A percentile compares a stretch with the other conserved stretches of the same genome.
phyloP scores from a whole-genome alignment of 2,888 invertebrate genomes.

The Folsomia candida region DNA sequence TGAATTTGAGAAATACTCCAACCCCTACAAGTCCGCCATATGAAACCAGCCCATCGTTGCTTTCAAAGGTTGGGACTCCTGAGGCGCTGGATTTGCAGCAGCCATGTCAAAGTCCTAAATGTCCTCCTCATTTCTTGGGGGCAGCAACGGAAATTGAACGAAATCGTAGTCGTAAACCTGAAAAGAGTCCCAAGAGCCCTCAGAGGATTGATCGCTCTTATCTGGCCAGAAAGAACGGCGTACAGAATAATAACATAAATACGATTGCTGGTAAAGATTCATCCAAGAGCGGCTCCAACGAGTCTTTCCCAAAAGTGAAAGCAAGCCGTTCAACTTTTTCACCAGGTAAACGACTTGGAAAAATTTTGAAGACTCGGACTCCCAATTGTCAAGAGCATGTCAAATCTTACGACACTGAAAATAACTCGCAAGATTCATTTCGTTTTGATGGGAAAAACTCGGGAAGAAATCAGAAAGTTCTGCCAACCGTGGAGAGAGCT shows the following conservation, averaged over 20 bases:
- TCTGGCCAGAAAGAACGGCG: conserved; percentile 28
- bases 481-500: conserved; percentile 50
- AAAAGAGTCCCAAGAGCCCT: conserved; percentile 27
- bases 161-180: conserved; percentile 11
- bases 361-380: conserved; percentile 1
- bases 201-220: conserved; percentile 16
- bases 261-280: not conserved
- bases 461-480: conserved; percentile 17
- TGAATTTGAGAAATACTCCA: conserved; percentile 37
- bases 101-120: conserved; percentile 30
- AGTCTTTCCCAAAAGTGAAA: conserved; percentile 8
- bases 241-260: conserved; percentile 24
- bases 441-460: not conserved
- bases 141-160: conserved; percentile 3
- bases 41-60: conserved; percentile 24
- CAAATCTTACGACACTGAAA: not conserved
- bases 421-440: not conserved
- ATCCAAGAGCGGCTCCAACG: not conserved
- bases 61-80: not conserved
- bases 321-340: not conserved
- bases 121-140: conserved; percentile 18
- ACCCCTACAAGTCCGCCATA: conserved; percentile 45
- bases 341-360: not conserved
- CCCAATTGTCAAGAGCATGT: conserved; percentile 5
- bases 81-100: conserved; percentile 13